Conservation (phyloP, 2,888 invertebrate genomes). For the Philereme transversata region DNA sequence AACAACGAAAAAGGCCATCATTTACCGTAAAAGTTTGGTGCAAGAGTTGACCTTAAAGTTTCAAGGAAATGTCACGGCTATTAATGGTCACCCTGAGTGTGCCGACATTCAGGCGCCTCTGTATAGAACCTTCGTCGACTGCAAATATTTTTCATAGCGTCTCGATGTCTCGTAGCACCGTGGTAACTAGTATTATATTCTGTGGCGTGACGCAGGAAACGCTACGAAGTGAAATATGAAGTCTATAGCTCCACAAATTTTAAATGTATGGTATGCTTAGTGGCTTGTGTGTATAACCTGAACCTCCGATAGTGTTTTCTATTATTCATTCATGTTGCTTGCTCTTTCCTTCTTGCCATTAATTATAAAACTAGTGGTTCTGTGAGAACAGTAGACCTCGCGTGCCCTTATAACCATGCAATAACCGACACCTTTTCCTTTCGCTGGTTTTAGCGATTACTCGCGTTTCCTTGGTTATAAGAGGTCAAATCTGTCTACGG, state of each 20-base stretch:
- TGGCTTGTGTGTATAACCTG: neutral
- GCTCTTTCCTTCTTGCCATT: no score
- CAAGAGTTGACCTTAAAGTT: conserved; percentile 31
- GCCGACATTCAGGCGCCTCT: conserved; percentile 41
- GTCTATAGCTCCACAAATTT: neutral
- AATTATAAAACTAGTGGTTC: no score
- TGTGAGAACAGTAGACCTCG: no score
- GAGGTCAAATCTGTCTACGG: no score
- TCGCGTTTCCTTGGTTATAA: no score
- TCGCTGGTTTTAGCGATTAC: no score
- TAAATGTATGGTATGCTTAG: neutral
- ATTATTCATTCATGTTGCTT: no score
- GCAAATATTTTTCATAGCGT: conserved; percentile 64
- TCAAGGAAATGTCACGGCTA: conserved; percentile 35
- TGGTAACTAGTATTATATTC: conserved; percentile 47
- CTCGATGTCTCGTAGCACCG: conserved; percentile 53
- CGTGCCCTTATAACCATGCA: no score
- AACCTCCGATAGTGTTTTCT: no score
- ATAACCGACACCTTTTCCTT: no score
- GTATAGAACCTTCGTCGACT: conserved; percentile 44
- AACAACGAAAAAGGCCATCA: neutral
- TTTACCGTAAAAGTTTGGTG: conserved; percentile 31
- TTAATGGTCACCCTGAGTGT: conserved; percentile 39
- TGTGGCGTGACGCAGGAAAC: conserved; percentile 7
- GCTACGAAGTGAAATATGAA: conserved; percentile 14